Percentiles rank a stretch among this genome's conserved stretches.
Conservation (phyloP, 2,888 invertebrate species). For the Plebejus anna region DNA sequence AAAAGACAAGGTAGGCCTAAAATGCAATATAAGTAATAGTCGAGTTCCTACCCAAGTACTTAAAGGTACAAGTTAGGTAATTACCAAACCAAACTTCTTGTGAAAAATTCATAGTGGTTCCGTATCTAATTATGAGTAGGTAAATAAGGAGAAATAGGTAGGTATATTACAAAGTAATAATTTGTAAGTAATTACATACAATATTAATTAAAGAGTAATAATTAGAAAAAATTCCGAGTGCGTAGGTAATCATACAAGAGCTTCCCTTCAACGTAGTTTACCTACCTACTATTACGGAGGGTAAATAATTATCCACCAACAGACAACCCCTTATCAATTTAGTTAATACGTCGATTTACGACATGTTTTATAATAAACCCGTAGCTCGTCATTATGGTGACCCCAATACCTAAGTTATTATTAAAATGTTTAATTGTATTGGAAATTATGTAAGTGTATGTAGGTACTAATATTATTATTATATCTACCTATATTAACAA, state of each 20-base stretch:
- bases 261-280: conserved; percentile 40
- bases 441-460: not conserved
- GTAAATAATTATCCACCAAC: conserved; percentile 65
- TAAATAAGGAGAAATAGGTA: not conserved
- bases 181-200: not conserved
- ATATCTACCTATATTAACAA: too few relatives aligned
- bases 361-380: not conserved
- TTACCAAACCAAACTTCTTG: not conserved
- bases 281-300: conserved; percentile 60
- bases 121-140: not conserved
- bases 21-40: too few relatives aligned
- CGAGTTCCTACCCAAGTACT: not conserved
- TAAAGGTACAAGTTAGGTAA: not conserved
- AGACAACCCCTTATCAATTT: conserved; percentile 72
- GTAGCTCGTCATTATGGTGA: not conserved
- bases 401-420: not conserved
- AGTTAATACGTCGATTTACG: conserved; percentile 46
- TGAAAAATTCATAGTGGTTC: not conserved
- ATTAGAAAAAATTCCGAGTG: conserved; percentile 13
- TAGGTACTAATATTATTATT: too few relatives aligned
- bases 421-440: not conserved
- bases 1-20: too few relatives aligned
- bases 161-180: not conserved
- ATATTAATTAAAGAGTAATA: not conserved
- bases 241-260: conserved; percentile 4